A percentile compares a stretch with the other conserved stretches of the same genome.
Conservation (phyloP, 1,140 invertebrate genomes). For the Brachionus asplanchnoidis region DNA sequence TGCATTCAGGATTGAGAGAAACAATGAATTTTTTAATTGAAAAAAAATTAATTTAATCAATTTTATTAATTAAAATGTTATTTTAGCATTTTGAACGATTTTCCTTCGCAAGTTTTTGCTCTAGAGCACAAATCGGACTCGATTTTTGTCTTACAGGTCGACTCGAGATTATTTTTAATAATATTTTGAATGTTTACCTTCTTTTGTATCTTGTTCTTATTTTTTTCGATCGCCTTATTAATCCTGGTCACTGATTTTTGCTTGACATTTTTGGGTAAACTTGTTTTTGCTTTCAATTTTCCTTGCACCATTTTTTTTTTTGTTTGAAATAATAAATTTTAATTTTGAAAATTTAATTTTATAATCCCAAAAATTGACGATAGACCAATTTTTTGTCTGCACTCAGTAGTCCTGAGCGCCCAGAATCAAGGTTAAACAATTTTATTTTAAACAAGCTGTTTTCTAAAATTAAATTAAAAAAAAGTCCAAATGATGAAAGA, state of each 20-base stretch:
- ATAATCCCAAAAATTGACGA: neutral
- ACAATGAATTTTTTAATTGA: too few relatives aligned
- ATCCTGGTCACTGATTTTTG: slow-evolving; percentile 3
- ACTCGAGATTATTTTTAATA: slow-evolving; percentile 2
- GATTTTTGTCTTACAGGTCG: neutral
- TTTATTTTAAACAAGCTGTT: neutral
- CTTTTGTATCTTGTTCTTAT: neutral
- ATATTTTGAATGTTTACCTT: slow-evolving; percentile 18
- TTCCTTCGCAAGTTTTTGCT: slow-evolving; percentile 10
- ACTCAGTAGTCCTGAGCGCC: neutral
- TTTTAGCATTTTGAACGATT: slow-evolving; percentile 27
- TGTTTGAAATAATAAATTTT: neutral
- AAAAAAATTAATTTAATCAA: neutral
- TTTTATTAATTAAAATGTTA: neutral
- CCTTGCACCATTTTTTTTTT: slow-evolving; percentile 11
- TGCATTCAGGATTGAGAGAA: too few relatives aligned
- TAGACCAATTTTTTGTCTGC: neutral
- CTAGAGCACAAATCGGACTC: slow-evolving; percentile 10
- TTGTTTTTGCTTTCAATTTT: slow-evolving; percentile 10
- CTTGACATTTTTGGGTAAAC: slow-evolving; percentile 9
- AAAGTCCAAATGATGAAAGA: slow-evolving; percentile 28
- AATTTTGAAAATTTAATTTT: neutral
- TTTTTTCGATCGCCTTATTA: slow-evolving; percentile 16
- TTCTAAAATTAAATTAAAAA: neutral
- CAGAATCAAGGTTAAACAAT: neutral